A percentile compares a stretch with the other conserved stretches of the same genome.
Conservation (phyloP, 2,113 vertebrate genomes). For the Monarcha castaneiventris region DNA sequence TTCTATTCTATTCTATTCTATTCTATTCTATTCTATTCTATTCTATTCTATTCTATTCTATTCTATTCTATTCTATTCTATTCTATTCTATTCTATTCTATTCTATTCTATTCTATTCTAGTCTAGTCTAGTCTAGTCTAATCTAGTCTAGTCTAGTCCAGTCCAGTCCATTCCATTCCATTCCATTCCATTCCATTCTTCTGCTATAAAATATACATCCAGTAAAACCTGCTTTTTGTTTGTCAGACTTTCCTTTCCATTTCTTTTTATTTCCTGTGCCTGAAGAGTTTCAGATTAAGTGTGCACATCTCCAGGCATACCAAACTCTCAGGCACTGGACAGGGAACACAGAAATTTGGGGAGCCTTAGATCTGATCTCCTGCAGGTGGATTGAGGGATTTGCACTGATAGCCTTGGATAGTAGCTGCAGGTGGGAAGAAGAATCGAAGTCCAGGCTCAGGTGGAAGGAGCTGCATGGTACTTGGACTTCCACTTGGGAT, state of each 20-base stretch:
- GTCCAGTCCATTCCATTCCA: not conserved
- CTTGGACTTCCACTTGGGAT: not conserved
- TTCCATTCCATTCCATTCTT: not conserved
- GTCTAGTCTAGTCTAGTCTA: too few species aligned
- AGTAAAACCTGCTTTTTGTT: not conserved
- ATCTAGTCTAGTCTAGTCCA: too few species aligned
- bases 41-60: not conserved
- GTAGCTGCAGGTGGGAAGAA: not conserved
- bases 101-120: too few species aligned
- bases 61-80: not conserved
- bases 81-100: too few species aligned
- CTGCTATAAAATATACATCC: not conserved
- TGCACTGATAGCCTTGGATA: not conserved
- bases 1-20: not conserved
- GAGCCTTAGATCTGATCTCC: not conserved
- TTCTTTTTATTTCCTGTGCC: not conserved
- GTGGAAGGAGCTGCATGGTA: not conserved
- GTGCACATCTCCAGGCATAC: not conserved
- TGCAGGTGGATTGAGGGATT: not conserved
- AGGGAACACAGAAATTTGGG: not conserved
- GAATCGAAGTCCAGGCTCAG: not conserved
- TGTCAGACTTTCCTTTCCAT: not conserved
- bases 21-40: not conserved
- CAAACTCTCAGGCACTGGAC: not conserved
- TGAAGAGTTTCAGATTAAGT: not conserved